phyloP scores from a whole-genome alignment of 2,797 vertebrate genomes.

The Sebastes ruberrimus region DNA sequence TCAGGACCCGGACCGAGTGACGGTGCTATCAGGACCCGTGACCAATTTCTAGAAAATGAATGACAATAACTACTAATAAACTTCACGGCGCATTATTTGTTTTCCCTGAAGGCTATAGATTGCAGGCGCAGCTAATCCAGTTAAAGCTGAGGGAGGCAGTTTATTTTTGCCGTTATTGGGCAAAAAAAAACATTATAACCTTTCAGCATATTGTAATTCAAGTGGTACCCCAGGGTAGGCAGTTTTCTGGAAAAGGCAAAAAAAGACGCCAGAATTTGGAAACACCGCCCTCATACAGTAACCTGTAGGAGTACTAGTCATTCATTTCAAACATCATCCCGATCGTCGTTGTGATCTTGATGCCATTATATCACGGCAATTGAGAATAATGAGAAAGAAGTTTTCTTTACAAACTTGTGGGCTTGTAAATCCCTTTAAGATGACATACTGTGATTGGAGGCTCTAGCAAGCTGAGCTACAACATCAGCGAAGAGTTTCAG shows the following conservation, averaged over 20 bases:
- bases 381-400: background rate
- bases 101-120: too few relatives aligned
- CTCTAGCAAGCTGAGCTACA: background rate
- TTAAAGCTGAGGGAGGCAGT: too few relatives aligned
- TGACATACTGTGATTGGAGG: background rate
- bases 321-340: background rate
- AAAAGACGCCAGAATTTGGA: too few relatives aligned
- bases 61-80: background rate
- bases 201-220: background rate
- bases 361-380: background rate
- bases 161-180: background rate
- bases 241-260: too few relatives aligned
- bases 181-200: background rate
- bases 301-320: background rate
- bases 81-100: background rate
- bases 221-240: background rate
- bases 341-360: background rate
- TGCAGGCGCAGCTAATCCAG: too few relatives aligned
- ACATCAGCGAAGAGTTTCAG: background rate
- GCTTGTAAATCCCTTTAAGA: background rate
- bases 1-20: background rate
- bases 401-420: background rate
- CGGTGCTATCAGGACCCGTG: background rate
- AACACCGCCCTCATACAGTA: background rate
- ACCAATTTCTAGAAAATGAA: background rate